Conservation (phyloP, 1,140 invertebrate genomes). For the Neomicropteryx cornuta region DNA sequence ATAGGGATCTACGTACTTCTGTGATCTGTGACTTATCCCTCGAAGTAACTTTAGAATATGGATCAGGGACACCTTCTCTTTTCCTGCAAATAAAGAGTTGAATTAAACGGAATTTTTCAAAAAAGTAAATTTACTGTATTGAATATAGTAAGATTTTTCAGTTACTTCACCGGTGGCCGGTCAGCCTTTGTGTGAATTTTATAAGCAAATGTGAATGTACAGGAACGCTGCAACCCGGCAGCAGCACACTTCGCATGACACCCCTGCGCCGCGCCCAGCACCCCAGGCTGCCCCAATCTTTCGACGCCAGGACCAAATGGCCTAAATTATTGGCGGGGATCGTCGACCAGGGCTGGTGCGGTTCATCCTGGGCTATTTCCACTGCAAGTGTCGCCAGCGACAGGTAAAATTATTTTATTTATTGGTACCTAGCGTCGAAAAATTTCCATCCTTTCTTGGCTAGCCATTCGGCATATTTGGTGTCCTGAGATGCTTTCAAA, state of each 20-base stretch:
- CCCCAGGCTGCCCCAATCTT: conserved; percentile 44
- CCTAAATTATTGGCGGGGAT: conserved; percentile 56
- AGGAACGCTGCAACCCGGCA: conserved; percentile 46
- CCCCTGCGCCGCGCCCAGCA: conserved; percentile 52
- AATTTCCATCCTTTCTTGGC: not conserved
- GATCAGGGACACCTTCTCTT: not conserved
- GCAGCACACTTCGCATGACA: conserved; percentile 55
- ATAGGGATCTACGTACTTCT: too few relatives aligned
- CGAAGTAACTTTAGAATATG: not conserved
- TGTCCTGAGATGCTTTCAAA: too few relatives aligned
- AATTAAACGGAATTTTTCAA: not conserved
- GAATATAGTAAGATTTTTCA: not conserved
- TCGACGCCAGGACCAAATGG: conserved; percentile 71
- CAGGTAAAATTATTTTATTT: conserved; percentile 34
- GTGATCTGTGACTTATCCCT: too few relatives aligned
- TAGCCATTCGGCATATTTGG: not conserved
- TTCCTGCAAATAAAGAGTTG: not conserved
- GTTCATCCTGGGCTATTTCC: conserved; percentile 85
- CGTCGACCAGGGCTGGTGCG: conserved; percentile 86
- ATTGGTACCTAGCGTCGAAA: not conserved
- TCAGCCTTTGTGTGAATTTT: too few relatives aligned
- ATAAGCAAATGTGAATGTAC: conserved; percentile 3
- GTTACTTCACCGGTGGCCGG: not conserved
- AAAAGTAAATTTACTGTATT: not conserved
- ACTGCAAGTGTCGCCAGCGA: conserved; percentile 72